phyloP scores from a whole-genome alignment of 2,113 vertebrate species.

The Ochotona curzoniae region DNA sequence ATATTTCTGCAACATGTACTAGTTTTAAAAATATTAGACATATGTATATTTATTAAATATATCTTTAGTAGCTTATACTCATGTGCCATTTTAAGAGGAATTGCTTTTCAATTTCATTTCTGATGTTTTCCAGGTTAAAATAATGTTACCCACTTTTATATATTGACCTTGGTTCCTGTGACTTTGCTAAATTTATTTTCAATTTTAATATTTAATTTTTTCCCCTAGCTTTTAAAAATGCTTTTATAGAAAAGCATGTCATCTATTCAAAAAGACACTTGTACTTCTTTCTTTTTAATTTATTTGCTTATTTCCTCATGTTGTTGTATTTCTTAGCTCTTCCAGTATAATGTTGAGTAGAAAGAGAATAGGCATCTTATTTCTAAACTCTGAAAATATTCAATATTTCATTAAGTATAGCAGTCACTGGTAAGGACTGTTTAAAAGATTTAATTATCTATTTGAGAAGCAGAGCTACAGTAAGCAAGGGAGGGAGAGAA shows the following conservation, averaged over 20 bases:
- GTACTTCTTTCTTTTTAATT: neutral
- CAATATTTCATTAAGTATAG: neutral
- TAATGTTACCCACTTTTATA: neutral
- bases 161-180: neutral
- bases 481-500: too few relatives aligned
- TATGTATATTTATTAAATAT: neutral
- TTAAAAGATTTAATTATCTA: too few relatives aligned
- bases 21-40: conserved; percentile 8
- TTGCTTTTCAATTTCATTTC: neutral
- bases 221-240: neutral
- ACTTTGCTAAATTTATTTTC: neutral
- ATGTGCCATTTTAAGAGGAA: neutral
- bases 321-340: neutral
- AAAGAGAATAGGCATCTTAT: neutral
- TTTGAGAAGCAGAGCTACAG: too few relatives aligned
- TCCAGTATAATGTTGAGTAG: neutral
- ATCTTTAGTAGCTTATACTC: neutral
- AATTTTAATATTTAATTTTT: neutral
- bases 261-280: neutral
- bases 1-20: neutral
- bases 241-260: neutral
- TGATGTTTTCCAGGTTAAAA: neutral
- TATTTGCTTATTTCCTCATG: neutral
- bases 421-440: neutral
- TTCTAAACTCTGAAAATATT: neutral